phyloP scores from a whole-genome alignment of 1,140 invertebrate species.

The Aphidius ervi region DNA sequence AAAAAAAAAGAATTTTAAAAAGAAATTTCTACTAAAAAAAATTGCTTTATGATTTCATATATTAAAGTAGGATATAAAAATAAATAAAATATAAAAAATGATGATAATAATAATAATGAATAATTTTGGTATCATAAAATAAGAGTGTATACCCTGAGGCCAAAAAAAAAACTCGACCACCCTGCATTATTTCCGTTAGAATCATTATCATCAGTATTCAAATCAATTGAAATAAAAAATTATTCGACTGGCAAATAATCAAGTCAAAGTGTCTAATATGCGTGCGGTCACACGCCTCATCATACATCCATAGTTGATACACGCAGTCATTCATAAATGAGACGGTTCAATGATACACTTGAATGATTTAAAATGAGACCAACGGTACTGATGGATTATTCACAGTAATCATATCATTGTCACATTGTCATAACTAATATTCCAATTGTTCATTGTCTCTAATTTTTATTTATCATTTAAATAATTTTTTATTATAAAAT shows the following conservation, averaged over 20 bases:
- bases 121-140: constrained; percentile 11
- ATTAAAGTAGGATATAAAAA: too few relatives aligned
- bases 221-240: constrained; percentile 3
- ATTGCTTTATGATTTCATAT: too few relatives aligned
- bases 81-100: too few relatives aligned
- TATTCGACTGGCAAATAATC: not conserved
- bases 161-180: constrained; percentile 19
- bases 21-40: too few relatives aligned
- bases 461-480: constrained; percentile 3
- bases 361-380: not conserved
- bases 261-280: constrained; percentile 5
- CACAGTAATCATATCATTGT: constrained; percentile 8
- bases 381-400: not conserved
- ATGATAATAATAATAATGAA: not conserved
- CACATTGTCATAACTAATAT: not conserved
- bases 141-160: constrained; percentile 25
- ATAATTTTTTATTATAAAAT: too few relatives aligned
- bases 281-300: constrained; percentile 6
- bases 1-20: too few relatives aligned
- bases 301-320: not conserved
- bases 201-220: constrained; percentile 1
- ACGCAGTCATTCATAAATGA: not conserved
- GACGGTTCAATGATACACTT: not conserved
- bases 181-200: constrained; percentile 25
- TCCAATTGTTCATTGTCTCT: constrained; percentile 11